Percentiles rank a stretch among this genome's conserved stretches.
Evolutionary conservation across 2,113 vertebrate species (phyloP).

Genomic region (Zeus faber): DNA sequence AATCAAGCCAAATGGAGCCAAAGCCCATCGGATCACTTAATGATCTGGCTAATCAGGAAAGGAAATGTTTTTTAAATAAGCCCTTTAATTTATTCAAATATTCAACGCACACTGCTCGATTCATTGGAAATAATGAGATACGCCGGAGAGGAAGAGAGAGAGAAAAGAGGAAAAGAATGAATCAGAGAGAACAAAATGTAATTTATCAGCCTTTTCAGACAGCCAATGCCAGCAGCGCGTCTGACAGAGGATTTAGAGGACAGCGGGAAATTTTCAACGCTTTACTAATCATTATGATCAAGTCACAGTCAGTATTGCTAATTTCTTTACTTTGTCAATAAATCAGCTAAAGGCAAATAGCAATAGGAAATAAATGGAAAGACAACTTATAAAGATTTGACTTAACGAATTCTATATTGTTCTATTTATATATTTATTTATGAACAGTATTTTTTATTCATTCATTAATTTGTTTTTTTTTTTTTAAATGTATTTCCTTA

Average conservation of each 20-base stretch:
- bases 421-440: too few species aligned
- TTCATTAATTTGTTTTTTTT: too few species aligned
- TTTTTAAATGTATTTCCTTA: too few species aligned
- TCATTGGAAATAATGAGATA: slow-evolving; percentile 68
- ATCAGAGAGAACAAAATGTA: slow-evolving; percentile 69
- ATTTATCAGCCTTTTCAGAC: slow-evolving; percentile 69
- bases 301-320: too few species aligned
- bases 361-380: too few species aligned
- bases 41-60: slow-evolving; percentile 62
- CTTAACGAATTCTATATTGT: too few species aligned
- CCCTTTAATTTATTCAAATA: slow-evolving; percentile 66
- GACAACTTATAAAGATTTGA: too few species aligned
- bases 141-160: slow-evolving; percentile 31
- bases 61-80: slow-evolving; percentile 55
- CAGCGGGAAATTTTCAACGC: too few species aligned
- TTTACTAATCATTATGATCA: too few species aligned
- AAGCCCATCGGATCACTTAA: slow-evolving; percentile 47
- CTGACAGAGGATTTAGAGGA: slow-evolving; percentile 56
- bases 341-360: too few species aligned
- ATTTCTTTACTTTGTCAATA: too few species aligned
- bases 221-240: slow-evolving; percentile 57
- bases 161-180: slow-evolving; percentile 48
- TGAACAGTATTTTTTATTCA: too few species aligned
- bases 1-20: slow-evolving; percentile 30
- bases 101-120: slow-evolving; percentile 62